Conservation (phyloP, 2,113 vertebrate species). For the Rhinolophus ferrumequinum region DNA sequence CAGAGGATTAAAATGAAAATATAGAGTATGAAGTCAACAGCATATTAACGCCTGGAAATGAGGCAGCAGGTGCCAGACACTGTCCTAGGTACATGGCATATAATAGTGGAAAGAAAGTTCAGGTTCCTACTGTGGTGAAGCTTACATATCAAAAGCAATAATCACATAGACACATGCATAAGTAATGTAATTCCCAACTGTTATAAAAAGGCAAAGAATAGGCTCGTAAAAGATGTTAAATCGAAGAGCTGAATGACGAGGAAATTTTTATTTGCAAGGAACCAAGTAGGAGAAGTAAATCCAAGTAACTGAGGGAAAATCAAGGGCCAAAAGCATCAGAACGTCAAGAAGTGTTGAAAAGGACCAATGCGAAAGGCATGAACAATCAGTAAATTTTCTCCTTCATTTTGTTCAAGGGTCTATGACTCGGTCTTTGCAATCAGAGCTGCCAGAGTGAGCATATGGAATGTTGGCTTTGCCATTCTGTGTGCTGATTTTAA, state of each 20-base stretch:
- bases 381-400: not conserved
- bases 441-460: not conserved
- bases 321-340: not conserved
- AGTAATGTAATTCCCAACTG: not conserved
- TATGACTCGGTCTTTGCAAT: constrained; percentile 18
- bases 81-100: not conserved
- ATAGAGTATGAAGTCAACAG: not conserved
- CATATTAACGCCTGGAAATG: not conserved
- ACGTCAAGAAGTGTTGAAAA: not conserved
- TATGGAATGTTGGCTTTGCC: not conserved
- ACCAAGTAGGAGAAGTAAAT: not conserved
- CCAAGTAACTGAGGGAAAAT: not conserved
- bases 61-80: not conserved
- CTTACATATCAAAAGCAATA: not conserved
- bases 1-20: not conserved
- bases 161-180: not conserved
- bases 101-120: not conserved
- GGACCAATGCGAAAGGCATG: not conserved
- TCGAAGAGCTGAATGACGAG: not conserved
- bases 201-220: not conserved
- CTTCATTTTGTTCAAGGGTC: not conserved
- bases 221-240: not conserved
- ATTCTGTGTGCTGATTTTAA: constrained; percentile 54
- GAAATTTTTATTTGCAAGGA: not conserved
- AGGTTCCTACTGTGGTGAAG: not conserved